phyloP scores from a whole-genome alignment of 2,888 invertebrate genomes.

The Temnothorax ravouxi region DNA sequence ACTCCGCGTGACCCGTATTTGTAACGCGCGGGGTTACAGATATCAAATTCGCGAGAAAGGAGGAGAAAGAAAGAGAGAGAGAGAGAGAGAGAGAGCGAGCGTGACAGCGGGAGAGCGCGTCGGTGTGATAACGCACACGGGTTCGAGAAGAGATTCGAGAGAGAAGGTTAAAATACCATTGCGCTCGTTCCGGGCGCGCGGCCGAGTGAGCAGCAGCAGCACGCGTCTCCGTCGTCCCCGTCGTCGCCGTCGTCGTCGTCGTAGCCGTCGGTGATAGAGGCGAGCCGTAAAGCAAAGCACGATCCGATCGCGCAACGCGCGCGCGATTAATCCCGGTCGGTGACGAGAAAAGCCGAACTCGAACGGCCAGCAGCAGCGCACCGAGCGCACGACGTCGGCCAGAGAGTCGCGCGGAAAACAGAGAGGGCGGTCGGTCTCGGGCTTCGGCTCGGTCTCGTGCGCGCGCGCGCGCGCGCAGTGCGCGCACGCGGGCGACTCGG shows the following conservation, averaged over 20 bases:
- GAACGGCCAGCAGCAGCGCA: background rate
- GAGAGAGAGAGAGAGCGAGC: background rate
- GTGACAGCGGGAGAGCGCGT: conserved; percentile 25
- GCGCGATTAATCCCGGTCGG: conserved; percentile 52
- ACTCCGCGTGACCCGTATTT: conserved; percentile 14
- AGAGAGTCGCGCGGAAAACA: background rate
- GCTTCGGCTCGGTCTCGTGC: background rate
- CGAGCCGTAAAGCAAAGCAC: conserved; percentile 37
- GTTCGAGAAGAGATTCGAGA: conserved; percentile 30
- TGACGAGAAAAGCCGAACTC: conserved; percentile 13
- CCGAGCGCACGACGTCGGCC: too few species aligned
- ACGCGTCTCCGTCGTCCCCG: conserved; percentile 52
- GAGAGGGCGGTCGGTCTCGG: conserved; percentile 6
- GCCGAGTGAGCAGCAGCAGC: conserved; percentile 45
- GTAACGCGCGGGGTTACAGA: background rate
- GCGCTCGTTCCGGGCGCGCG: conserved; percentile 51
- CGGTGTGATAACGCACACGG: conserved; percentile 58
- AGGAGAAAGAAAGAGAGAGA: background rate
- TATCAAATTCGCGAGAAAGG: background rate
- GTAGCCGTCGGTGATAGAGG: conserved; percentile 33
- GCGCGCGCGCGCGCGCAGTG: background rate
- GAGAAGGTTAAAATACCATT: conserved; percentile 43
- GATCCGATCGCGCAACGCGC: conserved; percentile 49
- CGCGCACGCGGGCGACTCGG: background rate
- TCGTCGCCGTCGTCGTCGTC: conserved; percentile 51